Base-by-base conservation (phyloP, 1,140 invertebrate species). In the Protaetia brevitarsis region DNA sequence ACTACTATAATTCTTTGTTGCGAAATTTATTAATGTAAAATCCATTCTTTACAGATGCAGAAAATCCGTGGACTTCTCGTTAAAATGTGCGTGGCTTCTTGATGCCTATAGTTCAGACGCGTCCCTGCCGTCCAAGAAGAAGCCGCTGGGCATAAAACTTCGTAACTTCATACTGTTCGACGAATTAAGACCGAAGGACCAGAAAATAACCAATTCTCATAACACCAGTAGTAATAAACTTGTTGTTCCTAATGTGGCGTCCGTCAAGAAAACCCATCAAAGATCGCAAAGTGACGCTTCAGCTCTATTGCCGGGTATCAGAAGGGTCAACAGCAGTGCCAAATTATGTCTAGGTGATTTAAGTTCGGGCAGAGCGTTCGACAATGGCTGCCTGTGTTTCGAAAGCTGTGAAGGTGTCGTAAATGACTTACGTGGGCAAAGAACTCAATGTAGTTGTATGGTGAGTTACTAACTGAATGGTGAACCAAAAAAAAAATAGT, bases 71-170 rank as follows among this genome's bases (percentile, higher is more conserved):
- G 94, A 98, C 82, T 99, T 99, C 80, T 95, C 95, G 23, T 84
- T 99, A 59, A 92, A 95, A 78, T 92, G 96, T 79, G 91, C 94
- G 69, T 99, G 96, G 96, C 81, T 99, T 11, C 82, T 99, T 68
- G 93, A 96, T 69, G 95, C 97, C 3, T 99, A 96, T 76, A 91
- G 91, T 71, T 88, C 90, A 16, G 93, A 95, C 77, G 85, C 87
- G 64, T 82, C 85, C 67, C 80, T 89, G 66, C 85, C 87, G 64
- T 87, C 86, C 78, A 77, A 78, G 66, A 94, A 92, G 80, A 92
- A 91, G 78, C 93, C 92, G 36, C 89, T 91, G 75, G 93, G 93
- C 68, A 87, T 91, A 64, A 94, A 94, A 82, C 80, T 96, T 68
- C 90, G 89, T 75, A 92, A 94, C 79, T 86, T 93, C 66, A 96